Evolutionary conservation across 2,113 vertebrate genomes (phyloP).

Genomic region (Geococcyx californianus): DNA sequence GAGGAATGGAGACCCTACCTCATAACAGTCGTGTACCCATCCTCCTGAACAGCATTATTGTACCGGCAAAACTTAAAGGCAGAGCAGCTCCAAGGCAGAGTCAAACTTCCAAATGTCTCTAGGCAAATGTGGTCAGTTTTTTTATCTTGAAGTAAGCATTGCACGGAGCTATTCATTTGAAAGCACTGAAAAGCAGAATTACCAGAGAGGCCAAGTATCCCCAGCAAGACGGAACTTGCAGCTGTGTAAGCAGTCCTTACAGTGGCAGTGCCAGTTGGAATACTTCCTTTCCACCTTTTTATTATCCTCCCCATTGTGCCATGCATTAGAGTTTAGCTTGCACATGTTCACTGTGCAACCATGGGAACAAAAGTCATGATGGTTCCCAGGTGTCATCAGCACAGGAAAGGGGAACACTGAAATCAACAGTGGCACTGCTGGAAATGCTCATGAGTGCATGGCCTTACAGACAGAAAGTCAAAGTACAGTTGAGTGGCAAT

Average conservation of each 20-base stretch:
- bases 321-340: not conserved
- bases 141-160: not conserved
- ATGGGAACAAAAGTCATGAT: not conserved
- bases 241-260: not conserved
- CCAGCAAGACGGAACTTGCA: not conserved
- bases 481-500: not conserved
- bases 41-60: not conserved
- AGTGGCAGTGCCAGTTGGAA: not conserved
- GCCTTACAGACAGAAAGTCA: not conserved
- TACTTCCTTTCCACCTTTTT: not conserved
- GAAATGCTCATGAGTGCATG: fast-evolving
- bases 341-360: not conserved
- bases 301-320: not conserved
- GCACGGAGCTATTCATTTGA: not conserved
- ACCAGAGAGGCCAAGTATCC: not conserved
- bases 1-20: not conserved
- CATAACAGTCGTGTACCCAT: fast-evolving
- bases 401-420: not conserved
- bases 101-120: not conserved
- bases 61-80: not conserved
- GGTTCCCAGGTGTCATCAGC: not conserved
- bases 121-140: not conserved
- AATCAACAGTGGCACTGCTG: not conserved
- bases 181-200: not conserved
- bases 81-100: not conserved